Evolutionary conservation across 2,797 vertebrate genomes (phyloP).

Genomic region (Diceros bicornis): DNA sequence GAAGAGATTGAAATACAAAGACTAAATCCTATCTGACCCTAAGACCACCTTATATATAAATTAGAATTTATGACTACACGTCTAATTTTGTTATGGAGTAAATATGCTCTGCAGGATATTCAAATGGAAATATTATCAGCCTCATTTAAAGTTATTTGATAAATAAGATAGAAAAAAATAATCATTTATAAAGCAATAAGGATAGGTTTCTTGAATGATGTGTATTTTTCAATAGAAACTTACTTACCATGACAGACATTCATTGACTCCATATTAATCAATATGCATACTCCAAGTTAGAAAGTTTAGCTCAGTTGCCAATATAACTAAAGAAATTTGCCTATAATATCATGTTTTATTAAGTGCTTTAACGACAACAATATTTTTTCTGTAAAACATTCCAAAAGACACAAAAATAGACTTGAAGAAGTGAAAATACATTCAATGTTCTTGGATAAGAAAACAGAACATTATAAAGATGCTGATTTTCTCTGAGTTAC

Average conservation of each 20-base stretch:
- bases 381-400: background rate
- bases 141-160: background rate
- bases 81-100: slow-evolving; percentile 19
- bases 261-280: background rate
- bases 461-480: background rate
- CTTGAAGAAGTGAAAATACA: background rate
- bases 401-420: slow-evolving; percentile 11
- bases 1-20: background rate
- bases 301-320: background rate
- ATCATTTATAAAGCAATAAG: background rate
- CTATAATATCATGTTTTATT: background rate
- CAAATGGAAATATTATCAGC: slow-evolving; percentile 10
- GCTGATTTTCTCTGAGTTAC: slow-evolving; percentile 11
- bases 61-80: background rate
- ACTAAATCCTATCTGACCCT: background rate
- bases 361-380: background rate
- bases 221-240: slow-evolving; percentile 16
- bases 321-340: background rate
- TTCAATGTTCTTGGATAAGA: background rate
- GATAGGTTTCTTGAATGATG: background rate
- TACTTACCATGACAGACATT: background rate
- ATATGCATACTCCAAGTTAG: background rate
- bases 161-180: background rate
- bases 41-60: background rate
- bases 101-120: background rate